These are phyloP conservation scores for Baccha elongata DNA, from an alignment of 2,888 invertebrate species.

Conservation along the genomic window DNA sequence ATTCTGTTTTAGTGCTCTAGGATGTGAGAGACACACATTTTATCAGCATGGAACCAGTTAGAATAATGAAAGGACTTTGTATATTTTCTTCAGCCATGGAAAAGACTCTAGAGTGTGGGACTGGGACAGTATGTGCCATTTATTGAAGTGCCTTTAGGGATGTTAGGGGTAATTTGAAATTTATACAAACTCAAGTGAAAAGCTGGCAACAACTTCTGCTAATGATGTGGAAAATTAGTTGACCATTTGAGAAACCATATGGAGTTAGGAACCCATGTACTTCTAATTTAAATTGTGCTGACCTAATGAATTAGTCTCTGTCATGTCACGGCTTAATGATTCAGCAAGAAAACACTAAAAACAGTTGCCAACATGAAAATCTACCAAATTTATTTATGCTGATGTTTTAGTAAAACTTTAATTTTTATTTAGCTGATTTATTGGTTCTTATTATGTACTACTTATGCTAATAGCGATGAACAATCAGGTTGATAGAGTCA, in stretches of 20 bases:
- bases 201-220: slow-evolving; percentile 26
- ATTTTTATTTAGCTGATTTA: too few relatives aligned
- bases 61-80: slow-evolving; percentile 35
- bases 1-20: too few relatives aligned
- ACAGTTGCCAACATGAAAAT: too few relatives aligned
- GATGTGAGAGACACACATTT: slow-evolving; percentile 22
- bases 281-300: background rate
- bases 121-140: background rate
- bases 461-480: too few relatives aligned
- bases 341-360: too few relatives aligned
- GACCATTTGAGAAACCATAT: background rate
- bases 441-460: too few relatives aligned
- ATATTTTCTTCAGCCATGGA: background rate
- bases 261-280: background rate
- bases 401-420: too few relatives aligned
- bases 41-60: slow-evolving; percentile 41
- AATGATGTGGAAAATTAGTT: slow-evolving; percentile 57
- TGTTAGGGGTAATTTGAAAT: background rate
- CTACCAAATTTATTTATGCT: too few relatives aligned
- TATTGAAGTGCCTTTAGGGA: background rate
- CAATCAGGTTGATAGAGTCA: too few relatives aligned
- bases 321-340: background rate
- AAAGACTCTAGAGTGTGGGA: background rate
- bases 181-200: background rate
- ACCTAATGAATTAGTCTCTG: background rate